Evolutionary conservation across 2,888 invertebrate species (phyloP).

Genomic region (Cheilosia pagana): DNA sequence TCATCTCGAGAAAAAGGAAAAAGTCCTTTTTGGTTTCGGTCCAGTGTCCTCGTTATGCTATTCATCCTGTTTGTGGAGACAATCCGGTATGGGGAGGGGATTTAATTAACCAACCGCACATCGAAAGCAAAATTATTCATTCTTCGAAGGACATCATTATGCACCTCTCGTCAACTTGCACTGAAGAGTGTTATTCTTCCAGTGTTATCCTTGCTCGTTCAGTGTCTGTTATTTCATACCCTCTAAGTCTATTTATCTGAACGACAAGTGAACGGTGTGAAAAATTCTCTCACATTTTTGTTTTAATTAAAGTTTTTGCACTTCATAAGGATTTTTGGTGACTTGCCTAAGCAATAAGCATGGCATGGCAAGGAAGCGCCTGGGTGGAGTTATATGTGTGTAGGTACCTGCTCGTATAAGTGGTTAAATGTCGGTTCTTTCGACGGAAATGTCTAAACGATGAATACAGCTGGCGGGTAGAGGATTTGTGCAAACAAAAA

Average conservation of each 20-base stretch:
- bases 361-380: not conserved
- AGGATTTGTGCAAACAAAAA: constrained; percentile 21
- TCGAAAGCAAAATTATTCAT: constrained; percentile 60
- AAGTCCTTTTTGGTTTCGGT: not conserved
- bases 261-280: constrained; percentile 62
- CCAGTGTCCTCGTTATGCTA: constrained; percentile 21
- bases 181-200: constrained; percentile 45
- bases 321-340: constrained; percentile 49
- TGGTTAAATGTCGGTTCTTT: constrained; percentile 53
- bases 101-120: constrained; percentile 68
- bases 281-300: constrained; percentile 47
- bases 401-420: constrained; percentile 12
- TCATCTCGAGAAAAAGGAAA: not conserved
- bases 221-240: constrained; percentile 6
- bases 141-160: constrained; percentile 65
- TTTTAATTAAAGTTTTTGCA: constrained; percentile 70
- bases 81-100: not conserved
- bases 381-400: not conserved
- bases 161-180: constrained; percentile 52
- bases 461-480: constrained; percentile 23
- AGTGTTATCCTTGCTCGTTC: constrained; percentile 53
- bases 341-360: constrained; percentile 19
- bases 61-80: constrained; percentile 12
- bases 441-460: constrained; percentile 42
- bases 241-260: constrained; percentile 39